Evolutionary conservation across 2,888 invertebrate species (phyloP).

Genomic region (Thyatira batis): DNA sequence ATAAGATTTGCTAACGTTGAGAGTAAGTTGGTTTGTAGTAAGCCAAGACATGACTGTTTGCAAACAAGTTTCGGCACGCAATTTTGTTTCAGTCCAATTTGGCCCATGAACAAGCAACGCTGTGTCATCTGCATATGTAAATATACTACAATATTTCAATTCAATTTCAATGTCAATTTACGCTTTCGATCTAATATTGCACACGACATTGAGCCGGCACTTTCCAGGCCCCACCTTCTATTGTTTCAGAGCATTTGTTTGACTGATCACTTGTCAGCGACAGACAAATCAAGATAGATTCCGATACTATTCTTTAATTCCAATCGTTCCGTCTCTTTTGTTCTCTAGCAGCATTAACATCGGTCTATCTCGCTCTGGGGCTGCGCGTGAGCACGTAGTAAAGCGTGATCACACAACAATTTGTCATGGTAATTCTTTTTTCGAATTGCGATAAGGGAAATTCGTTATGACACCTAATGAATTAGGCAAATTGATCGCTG

Average conservation of each 20-base stretch:
- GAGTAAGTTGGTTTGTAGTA: too few relatives aligned
- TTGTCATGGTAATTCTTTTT: slow-evolving; percentile 69
- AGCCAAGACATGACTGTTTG: too few relatives aligned
- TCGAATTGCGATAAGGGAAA: slow-evolving; percentile 60
- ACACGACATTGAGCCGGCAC: slow-evolving; percentile 51
- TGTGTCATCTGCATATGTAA: too few relatives aligned
- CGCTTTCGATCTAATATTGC: slow-evolving; percentile 55
- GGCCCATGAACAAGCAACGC: too few relatives aligned
- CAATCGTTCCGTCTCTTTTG: slow-evolving; percentile 47
- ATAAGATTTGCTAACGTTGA: too few relatives aligned
- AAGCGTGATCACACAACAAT: slow-evolving; percentile 54
- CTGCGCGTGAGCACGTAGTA: slow-evolving; percentile 42
- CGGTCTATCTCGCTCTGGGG: slow-evolving; percentile 27
- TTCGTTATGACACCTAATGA: slow-evolving; percentile 64
- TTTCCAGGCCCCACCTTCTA: slow-evolving; percentile 60
- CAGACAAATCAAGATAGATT: slow-evolving; percentile 76
- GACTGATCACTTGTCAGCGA: slow-evolving; percentile 75
- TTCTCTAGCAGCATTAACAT: slow-evolving; percentile 10
- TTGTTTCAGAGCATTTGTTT: slow-evolving; percentile 53
- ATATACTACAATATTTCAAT: too few relatives aligned
- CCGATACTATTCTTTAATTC: slow-evolving; percentile 70
- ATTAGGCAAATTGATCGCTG: slow-evolving; percentile 52
- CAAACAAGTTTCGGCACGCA: too few relatives aligned
- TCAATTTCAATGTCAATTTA: slow-evolving; percentile 67
- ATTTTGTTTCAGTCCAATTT: too few relatives aligned